These are phyloP conservation scores for Uloborus diversus DNA, from an alignment of 1,140 invertebrate genomes.

Conservation along the genomic window DNA sequence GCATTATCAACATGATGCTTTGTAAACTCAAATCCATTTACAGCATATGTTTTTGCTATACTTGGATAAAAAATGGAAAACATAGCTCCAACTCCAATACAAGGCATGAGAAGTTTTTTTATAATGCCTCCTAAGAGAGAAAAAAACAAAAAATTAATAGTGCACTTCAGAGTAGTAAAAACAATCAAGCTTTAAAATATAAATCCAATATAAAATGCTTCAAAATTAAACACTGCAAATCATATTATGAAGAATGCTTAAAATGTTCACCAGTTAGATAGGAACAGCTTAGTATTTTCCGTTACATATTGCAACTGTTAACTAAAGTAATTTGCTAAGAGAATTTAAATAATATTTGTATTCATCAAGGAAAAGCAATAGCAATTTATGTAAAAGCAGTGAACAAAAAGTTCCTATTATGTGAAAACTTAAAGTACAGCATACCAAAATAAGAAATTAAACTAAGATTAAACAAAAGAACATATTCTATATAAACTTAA, in stretches of 20 bases:
- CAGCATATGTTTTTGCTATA: constrained; percentile 3
- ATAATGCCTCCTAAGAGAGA: constrained; percentile 20
- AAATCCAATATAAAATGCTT: not conserved
- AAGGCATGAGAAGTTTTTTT: constrained; percentile 17
- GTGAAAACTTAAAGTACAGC: no score
- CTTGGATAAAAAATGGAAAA: constrained; percentile 37
- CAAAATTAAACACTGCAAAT: not conserved
- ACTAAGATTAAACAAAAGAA: no score
- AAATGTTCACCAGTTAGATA: not conserved
- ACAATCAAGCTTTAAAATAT: not conserved
- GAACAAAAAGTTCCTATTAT: no score
- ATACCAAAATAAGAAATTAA: no score
- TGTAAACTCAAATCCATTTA: constrained; percentile 5
- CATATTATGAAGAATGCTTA: not conserved
- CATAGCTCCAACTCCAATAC: constrained; percentile 12
- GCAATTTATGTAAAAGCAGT: no score
- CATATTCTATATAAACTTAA: no score
- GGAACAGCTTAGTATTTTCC: not conserved
- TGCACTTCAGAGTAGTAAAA: not conserved
- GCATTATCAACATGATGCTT: constrained; percentile 7
- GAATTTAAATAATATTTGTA: no score
- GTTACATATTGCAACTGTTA: not conserved
- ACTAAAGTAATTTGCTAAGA: no score
- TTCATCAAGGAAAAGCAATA: no score
- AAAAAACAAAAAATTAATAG: not conserved